Base-by-base conservation (phyloP, 2,797 vertebrate genomes). In the Craterocephalus amniculus region DNA sequence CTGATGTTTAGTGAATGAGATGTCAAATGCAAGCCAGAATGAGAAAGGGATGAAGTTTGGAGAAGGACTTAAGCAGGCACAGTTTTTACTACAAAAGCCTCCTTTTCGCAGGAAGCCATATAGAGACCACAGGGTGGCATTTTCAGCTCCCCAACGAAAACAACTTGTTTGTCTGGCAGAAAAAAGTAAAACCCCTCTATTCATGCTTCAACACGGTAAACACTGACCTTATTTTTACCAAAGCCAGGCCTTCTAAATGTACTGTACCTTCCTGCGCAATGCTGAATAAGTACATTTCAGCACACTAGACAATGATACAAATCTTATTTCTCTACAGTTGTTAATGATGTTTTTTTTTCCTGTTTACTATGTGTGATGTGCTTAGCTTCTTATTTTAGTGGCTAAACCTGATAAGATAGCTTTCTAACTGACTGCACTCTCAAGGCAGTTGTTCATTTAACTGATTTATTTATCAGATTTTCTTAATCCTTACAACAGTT, bases 101-200 rank as follows among this genome's bases (percentile, higher is more conserved):
- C 27, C 48, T 82, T 80, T 81, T 79, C 79, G 76, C 71, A 78
- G 80, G 76, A 79, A 74, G 67, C 54, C 61, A 20, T 74, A 66
- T 58, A 38, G 56, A 80, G 75, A 92, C 88, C 90, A 74, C 90
- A 90, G 67, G 66, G 70, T 74, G 72, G 72, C 83, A 74, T 87
- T 83, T 86, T 67, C 63, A 77, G 81, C 79, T 83, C 66, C 67
- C 74, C 72, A 71, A 79, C n/a, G 51, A 88, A 85, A 91, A 91
- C 84, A 93, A 88, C 87, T 80, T 91, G 82, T 89, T 92, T 91
- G 84, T 87, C 83, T 87, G 74, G 67, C 63, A 71, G 78, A 67
- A 74, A 76, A 80, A 88, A 31, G 29, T 81, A 86, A 83, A 83
- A 81, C 58, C 58, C 36, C 52, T 71, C 48, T 45, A 70, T 84